These are phyloP conservation scores for Furcifer pardalis DNA, from an alignment of 2,797 vertebrate genomes.

Conservation along the genomic window DNA sequence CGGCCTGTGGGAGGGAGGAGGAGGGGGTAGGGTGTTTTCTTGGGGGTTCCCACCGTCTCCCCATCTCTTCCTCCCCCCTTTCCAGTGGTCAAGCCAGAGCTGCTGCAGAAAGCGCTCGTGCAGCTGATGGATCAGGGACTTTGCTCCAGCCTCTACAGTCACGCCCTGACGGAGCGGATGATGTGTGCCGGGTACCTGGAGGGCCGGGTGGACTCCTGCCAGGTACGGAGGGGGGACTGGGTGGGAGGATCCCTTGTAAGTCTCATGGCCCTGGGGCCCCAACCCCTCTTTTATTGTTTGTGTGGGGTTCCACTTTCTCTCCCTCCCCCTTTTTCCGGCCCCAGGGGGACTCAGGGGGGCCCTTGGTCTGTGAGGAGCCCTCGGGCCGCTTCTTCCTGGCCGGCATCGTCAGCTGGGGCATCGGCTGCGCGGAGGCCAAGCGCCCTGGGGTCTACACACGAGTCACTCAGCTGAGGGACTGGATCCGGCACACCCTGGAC, in stretches of 20 bases:
- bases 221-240: conserved; percentile 78
- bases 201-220: conserved; percentile 94
- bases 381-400: conserved; percentile 92
- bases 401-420: conserved; percentile 95
- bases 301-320: neutral
- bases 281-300: neutral
- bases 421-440: conserved; percentile 90
- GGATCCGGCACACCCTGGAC: conserved; percentile 81
- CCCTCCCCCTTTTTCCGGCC: conserved; percentile 4
- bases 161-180: conserved; percentile 87
- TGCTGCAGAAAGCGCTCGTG: conserved; percentile 92
- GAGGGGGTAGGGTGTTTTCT: no score
- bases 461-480: conserved; percentile 86
- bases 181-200: conserved; percentile 95
- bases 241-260: no score
- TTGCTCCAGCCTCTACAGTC: conserved; percentile 88
- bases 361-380: conserved; percentile 89
- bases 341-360: conserved; percentile 96
- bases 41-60: neutral
- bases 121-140: conserved; percentile 88
- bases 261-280: no score
- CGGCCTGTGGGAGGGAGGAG: no score
- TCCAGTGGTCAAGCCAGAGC: conserved; percentile 83
- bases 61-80: accelerated
- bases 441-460: conserved; percentile 91